Percentiles rank a stretch among this genome's conserved stretches.
phyloP scores from a whole-genome alignment of 2,113 vertebrate genomes.

The Hassar affinis region DNA sequence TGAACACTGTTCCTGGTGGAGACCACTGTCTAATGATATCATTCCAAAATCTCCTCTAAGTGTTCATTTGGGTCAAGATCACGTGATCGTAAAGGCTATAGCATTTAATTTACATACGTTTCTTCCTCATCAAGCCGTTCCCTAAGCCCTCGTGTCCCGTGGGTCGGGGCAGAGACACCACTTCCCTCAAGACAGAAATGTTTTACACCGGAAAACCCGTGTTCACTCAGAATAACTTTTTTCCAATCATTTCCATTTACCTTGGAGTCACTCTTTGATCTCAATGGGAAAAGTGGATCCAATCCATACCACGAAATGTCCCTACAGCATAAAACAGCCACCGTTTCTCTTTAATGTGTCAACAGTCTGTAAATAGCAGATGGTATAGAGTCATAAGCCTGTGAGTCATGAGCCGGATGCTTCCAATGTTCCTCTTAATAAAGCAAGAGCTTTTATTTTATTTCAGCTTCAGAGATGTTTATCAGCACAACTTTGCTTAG shows the following conservation, averaged over 20 bases:
- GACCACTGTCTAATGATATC: neutral
- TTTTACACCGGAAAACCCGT: neutral
- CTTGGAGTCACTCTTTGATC: neutral
- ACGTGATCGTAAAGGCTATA: neutral
- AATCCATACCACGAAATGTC: neutral
- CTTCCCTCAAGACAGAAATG: neutral
- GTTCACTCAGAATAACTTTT: neutral
- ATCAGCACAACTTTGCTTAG: slow-evolving; percentile 4
- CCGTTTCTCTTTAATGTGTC: slow-evolving; percentile 2
- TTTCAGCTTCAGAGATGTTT: slow-evolving; percentile 24
- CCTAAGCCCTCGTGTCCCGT: neutral
- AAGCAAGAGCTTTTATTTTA: neutral
- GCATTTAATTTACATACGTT: neutral
- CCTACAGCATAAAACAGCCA: neutral
- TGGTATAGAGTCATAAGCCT: slow-evolving; percentile 4
- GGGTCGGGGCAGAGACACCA: neutral
- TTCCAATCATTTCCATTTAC: neutral
- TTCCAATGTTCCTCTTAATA: neutral
- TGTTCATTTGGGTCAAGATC: neutral
- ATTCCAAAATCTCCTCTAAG: neutral
- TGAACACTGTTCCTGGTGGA: neutral
- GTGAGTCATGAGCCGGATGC: neutral
- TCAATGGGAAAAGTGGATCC: neutral
- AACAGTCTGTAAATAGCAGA: slow-evolving; percentile 8
- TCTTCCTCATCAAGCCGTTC: neutral